Base-by-base conservation (phyloP, 1,140 invertebrate genomes). In the Drosophila virilis region DNA sequence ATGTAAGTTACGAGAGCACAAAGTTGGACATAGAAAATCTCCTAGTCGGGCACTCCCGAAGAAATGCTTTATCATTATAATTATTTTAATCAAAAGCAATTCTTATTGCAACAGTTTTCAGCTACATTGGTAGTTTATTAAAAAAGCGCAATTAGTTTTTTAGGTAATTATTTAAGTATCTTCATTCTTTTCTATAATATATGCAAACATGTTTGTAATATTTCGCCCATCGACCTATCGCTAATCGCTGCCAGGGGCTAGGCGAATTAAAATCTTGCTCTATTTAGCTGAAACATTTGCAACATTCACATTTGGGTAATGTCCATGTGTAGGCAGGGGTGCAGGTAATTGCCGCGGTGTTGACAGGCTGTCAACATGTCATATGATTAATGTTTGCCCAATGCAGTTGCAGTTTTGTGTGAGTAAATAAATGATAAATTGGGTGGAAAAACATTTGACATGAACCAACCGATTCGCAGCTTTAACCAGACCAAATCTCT, bases 281-380 rank as follows among this genome's bases (percentile, higher is more conserved):
- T 28, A 28, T 28, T 28, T 45, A 8, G 6, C 2, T 45, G 42
- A 7, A 45, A 45, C 4, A 28, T 5, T 28, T 12, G 1, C 0
- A 38, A 38, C 5, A 38, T 38, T 12, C 37, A 0, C 4, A 1
- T 12, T 40, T 12, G 9, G 38, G 12, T 40, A 12, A n/a, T 12
- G 10, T 6, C 7, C 4, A 10, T 40, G 10, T 40, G 6, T 10
- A n/a, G 8, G 42, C 13, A 32, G 22, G 8, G 45, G 28, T 50
- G 40, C 37, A 8, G 70, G 38, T 35, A 54, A 57, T 13, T 7
- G 17, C 4, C 38, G 17, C 61, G 58, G 71, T 72, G 83, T 69
- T 91, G 83, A 88, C 80, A 88, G 78, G 40, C 78, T 85, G 89
- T 91, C 89, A 91, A 85, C 78, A 68, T 79, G 86, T 81, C 88